Evolutionary conservation across 1,140 invertebrate genomes (phyloP), one percentile per base, ranked within the genome.

Genomic region (Mactra quadrangularis): DNA sequence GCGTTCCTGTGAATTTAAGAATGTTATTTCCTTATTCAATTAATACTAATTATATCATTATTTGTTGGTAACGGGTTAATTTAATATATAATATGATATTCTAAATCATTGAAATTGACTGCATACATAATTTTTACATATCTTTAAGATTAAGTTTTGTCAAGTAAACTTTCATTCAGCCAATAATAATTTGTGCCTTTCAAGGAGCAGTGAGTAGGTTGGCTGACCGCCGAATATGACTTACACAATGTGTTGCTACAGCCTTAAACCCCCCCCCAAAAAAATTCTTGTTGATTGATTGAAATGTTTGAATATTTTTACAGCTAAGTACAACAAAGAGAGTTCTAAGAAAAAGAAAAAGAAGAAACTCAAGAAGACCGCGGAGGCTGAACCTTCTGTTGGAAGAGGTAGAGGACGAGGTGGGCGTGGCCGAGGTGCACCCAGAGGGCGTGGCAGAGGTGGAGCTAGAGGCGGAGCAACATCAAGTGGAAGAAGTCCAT

Each of bases 261-360:
- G n/a, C n/a, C n/a, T n/a, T n/a, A n/a, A n/a, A n/a, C n/a, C n/a
- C n/a, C n/a, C n/a, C n/a, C n/a, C n/a, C n/a, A n/a, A n/a, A n/a
- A n/a, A n/a, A n/a, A n/a, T n/a, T n/a, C n/a, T n/a, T n/a, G n/a
- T n/a, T n/a, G n/a, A n/a, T n/a, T n/a, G n/a, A n/a, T n/a, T n/a
- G n/a, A n/a, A n/a, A n/a, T n/a, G n/a, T n/a, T n/a, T n/a, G n/a
- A n/a, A 13, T n/a, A n/a, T n/a, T 64, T 78, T 60, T 62, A 11
- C 60, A 93, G 92, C 90, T 29, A 93, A 93, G 83, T 93, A 93
- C 83, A 93, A 93, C 84, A 92, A 93, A 84, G 91, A 92, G 64
- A 92, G 87, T 38, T 90, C 91, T 13, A 86, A 75, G 31, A 89
- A 91, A 45, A 92, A 92, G 82, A 92, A 93, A 60, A 90, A 87